Evolutionary conservation across 2,888 invertebrate species (phyloP), one percentile per base, ranked within the genome.

Genomic region (Rhamnusium bicolor): DNA sequence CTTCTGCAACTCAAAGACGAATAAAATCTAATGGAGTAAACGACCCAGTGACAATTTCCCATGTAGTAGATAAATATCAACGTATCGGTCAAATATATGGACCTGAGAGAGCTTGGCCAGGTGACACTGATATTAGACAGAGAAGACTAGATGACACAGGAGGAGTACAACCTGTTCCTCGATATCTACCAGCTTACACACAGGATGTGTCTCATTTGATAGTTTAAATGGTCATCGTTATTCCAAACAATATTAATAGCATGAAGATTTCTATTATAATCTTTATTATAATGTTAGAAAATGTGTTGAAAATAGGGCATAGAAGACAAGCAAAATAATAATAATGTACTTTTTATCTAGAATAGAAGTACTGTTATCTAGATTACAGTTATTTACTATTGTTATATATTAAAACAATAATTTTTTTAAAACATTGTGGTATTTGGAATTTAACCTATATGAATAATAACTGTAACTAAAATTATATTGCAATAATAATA

Each of bases 161-260:
- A 40, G 85, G 86, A 4, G 89, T 91, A 73, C 92, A 92, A 27
- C 90, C 92, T 1, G 92, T 94, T 66, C 93, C 93, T 4, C 89
- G 93, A 77, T 93, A 93, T 86, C 89, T 93, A 74, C 93, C 94
- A 0, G 94, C 94, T 2, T 95, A 94, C 84, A 94, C 95, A 40
- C 93, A 93, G 71, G 94, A 95, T 86, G 95, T 95, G 0, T 95
- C 95, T 16, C 95, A 95, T 88, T 90, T 95, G 77, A 93, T 95
- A 80, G 94, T 95, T 84, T 95, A 90, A 89, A 71, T 54, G 27
- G 24, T n/a, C n/a, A n/a, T n/a, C n/a, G n/a, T n/a, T n/a, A n/a
- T n/a, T n/a, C n/a, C n/a, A n/a, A n/a, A 24, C 24, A 24, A 24
- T 24, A 24, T 4, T 2, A 24, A n/a, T n/a, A n/a, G n/a, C n/a